phyloP scores from a whole-genome alignment of 2,113 vertebrate genomes.

The Motacilla alba region DNA sequence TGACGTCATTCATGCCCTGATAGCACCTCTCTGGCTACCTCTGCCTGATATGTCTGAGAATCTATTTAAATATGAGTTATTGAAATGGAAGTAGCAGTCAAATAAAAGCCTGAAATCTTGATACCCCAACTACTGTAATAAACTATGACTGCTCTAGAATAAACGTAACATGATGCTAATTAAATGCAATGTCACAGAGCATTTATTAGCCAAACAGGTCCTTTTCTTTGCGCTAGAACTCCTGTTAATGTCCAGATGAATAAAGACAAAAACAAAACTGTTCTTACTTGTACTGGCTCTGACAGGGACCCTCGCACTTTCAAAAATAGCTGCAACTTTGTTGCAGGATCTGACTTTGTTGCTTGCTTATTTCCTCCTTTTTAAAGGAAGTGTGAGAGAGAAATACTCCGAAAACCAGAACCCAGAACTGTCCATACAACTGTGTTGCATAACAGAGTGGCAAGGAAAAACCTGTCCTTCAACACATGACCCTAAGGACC shows the following conservation, averaged over 20 bases:
- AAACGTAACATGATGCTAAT: background rate
- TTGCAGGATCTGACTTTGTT: background rate
- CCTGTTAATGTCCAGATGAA: background rate
- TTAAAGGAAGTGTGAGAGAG: background rate
- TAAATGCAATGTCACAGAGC: background rate
- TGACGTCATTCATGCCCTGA: background rate
- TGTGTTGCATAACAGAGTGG: background rate
- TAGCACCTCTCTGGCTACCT: background rate
- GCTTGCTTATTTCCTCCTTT: background rate
- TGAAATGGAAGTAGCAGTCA: background rate
- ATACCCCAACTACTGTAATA: background rate
- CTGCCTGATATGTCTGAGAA: background rate
- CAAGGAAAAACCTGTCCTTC: background rate
- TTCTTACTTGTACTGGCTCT: background rate
- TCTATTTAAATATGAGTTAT: background rate
- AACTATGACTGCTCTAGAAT: background rate
- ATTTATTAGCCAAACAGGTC: background rate
- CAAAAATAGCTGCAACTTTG: background rate
- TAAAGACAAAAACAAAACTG: accelerated
- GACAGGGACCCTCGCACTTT: background rate
- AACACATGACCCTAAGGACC: background rate
- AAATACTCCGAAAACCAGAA: background rate
- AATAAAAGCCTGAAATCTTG: background rate
- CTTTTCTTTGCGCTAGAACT: background rate
- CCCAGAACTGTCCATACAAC: background rate